Evolutionary conservation across 64 coral and sea anemone genomes (phyloP), one percentile per base, ranked within the genome.

Genomic region (Montipora foliosa): DNA sequence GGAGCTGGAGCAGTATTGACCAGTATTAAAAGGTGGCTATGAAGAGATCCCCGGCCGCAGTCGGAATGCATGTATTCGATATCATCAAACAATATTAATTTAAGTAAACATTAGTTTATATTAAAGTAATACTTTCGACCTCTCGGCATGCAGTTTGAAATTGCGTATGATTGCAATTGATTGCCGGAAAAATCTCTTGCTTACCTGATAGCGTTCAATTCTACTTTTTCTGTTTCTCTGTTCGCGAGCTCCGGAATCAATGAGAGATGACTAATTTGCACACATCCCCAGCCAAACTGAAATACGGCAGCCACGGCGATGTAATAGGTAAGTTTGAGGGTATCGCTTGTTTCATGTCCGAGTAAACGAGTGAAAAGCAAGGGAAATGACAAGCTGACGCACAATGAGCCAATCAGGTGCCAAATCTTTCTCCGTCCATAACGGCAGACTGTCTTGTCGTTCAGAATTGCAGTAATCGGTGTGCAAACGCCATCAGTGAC

Each of bases 261-360:
- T 0, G 95, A 88, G 25, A 97, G 75, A 87, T 97, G 95, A 19
- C 92, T 94, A 8, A 97, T 88, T 74, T 97, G 95, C 21, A 94
- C 89, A 82, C 95, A 94, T 5, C 95, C 95, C 95, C 95, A 97
- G 8, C 95, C 95, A 77, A 97, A 97, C 92, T 94, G 95, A 58
- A 97, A 94, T 7, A 97, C 69, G 7, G 95, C 88, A 13, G 92
- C 92, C 17, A 97, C 80, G 1, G 53, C 76, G 74, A 88, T 90
- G 69, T 94, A 97, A 57, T 97, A 97, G 0, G 78, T 81, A 49
- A 97, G 79, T 82, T 97, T 97, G 0, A 94, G 59, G 3, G 81
- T 6, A 58, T 80, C 84, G 12, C 25, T 80, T 5, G 74, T 47
- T 44, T 52, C 60, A 49, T 88, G 21, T 0, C 77, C 25, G 3